A percentile compares a stretch with the other conserved stretches of the same genome.
phyloP scores from a whole-genome alignment of 2,113 vertebrate genomes.

The Spilogale gracilis region DNA sequence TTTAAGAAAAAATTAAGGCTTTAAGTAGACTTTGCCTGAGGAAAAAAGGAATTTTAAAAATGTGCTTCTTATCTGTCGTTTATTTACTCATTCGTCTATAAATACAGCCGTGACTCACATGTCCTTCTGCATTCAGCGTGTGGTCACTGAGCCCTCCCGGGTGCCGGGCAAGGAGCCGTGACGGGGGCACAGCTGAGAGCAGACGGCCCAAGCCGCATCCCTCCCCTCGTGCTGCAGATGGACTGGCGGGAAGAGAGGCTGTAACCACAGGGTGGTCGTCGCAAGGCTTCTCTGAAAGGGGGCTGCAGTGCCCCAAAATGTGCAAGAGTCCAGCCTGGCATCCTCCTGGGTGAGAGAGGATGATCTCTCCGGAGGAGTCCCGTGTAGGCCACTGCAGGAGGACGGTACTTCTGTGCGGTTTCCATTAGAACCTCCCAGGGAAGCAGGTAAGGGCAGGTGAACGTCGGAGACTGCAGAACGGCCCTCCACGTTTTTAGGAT shows the following conservation, averaged over 20 bases:
- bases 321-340: background rate
- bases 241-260: background rate
- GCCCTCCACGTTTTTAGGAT: background rate
- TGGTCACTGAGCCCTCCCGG: too few species aligned
- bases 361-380: background rate
- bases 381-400: background rate
- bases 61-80: background rate
- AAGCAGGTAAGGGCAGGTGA: background rate
- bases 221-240: background rate
- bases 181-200: background rate
- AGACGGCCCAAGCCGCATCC: background rate
- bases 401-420: background rate
- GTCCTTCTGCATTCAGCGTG: too few species aligned
- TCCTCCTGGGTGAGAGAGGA: background rate
- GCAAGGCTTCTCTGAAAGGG: too few species aligned
- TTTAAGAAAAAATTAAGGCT: too few species aligned
- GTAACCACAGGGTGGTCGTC: rapidly evolving
- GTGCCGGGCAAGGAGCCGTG: background rate
- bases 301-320: rapidly evolving
- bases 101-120: background rate
- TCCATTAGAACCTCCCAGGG: background rate
- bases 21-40: background rate
- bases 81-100: background rate
- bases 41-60: background rate
- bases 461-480: background rate